These are phyloP conservation scores for Motacilla tschutschensis DNA, from an alignment of 2,113 vertebrate species.

Conservation along the genomic window DNA sequence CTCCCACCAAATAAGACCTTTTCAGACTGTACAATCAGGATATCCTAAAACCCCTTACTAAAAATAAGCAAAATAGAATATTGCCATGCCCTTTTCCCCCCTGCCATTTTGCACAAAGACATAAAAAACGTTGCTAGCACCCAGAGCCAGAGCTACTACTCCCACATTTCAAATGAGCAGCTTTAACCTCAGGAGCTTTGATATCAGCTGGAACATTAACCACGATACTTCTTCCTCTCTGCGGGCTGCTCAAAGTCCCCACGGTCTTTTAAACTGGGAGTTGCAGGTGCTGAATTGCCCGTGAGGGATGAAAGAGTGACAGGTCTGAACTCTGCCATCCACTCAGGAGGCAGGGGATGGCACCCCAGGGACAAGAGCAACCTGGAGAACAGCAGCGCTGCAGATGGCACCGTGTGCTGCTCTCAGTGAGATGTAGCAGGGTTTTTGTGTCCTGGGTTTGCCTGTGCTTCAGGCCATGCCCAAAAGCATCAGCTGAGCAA, in stretches of 20 bases:
- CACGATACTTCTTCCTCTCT: background rate
- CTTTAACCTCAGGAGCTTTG: slow-evolving; percentile 37
- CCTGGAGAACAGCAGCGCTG: background rate
- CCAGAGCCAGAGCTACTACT: background rate
- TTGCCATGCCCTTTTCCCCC: background rate
- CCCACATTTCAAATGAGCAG: background rate
- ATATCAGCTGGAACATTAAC: slow-evolving; percentile 28
- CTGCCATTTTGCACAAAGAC: background rate
- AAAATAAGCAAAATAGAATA: background rate
- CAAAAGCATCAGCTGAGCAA: background rate
- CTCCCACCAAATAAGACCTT: background rate
- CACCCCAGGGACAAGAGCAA: background rate
- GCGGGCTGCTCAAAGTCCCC: background rate
- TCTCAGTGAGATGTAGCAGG: rapidly evolving
- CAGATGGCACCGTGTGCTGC: background rate
- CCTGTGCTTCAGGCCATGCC: background rate
- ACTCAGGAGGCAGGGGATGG: background rate
- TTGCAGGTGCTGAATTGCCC: slow-evolving; percentile 25
- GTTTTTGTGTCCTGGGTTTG: background rate
- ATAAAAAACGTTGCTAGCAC: background rate
- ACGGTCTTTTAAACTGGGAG: background rate
- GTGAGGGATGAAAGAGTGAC: background rate
- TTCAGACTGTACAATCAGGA: background rate
- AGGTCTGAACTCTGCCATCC: background rate
- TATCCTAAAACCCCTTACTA: background rate